phyloP scores from a whole-genome alignment of 2,797 vertebrate genomes.

The Rhodeus uyekii region DNA sequence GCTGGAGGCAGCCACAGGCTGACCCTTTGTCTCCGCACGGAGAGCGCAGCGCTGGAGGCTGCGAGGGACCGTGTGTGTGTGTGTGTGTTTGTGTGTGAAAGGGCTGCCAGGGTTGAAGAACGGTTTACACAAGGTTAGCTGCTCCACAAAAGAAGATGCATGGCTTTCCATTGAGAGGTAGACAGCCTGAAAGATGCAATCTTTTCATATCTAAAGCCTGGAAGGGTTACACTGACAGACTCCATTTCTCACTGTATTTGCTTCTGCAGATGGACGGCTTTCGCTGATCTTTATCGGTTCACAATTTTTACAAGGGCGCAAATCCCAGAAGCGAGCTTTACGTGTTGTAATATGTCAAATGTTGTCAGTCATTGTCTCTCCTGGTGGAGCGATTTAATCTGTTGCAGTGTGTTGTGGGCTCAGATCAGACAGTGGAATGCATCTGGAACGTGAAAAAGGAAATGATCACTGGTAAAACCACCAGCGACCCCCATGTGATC shows the following conservation, averaged over 20 bases:
- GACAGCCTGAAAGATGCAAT: conserved; percentile 66
- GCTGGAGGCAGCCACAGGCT: conserved; percentile 56
- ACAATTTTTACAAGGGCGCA: not conserved
- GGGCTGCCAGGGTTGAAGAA: conserved; percentile 26
- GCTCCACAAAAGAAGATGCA: conserved; percentile 68
- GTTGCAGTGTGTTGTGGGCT: not conserved
- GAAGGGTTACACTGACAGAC: conserved; percentile 60
- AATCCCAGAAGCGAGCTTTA: conserved; percentile 15
- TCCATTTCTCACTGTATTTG: conserved; percentile 56
- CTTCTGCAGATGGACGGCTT: not conserved
- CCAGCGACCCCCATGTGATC: conserved; percentile 40
- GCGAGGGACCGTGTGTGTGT: not conserved
- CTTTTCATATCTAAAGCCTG: conserved; percentile 60
- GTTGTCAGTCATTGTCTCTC: not conserved
- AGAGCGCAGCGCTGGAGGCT: conserved; percentile 56
- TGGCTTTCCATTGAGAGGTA: conserved; percentile 57
- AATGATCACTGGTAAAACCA: conserved; percentile 48
- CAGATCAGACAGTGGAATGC: conserved; percentile 31
- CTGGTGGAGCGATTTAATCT: not conserved
- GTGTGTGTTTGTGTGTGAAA: not conserved
- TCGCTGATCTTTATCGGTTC: conserved; percentile 24
- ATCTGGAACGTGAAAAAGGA: conserved; percentile 46
- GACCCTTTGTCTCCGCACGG: conserved; percentile 66
- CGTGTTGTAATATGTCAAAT: not conserved
- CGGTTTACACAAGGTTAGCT: conserved; percentile 68